Conservation (phyloP, 1,140 invertebrate species). For the Laupala kohalensis region DNA sequence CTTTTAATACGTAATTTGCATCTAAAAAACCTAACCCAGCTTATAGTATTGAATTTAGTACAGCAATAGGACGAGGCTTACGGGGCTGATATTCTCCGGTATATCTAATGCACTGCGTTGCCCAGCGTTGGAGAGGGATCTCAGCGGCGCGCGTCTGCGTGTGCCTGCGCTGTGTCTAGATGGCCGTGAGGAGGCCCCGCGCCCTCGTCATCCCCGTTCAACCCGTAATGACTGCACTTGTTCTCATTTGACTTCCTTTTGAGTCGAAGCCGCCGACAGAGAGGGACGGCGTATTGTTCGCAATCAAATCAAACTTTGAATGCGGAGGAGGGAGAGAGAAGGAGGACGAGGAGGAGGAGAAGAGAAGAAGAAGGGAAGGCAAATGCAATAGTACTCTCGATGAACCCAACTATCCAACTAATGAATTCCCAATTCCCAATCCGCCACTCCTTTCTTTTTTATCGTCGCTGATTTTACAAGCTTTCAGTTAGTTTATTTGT, state of each 20-base stretch:
- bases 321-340: background rate
- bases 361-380: background rate
- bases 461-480: too few relatives aligned
- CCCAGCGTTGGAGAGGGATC: too few relatives aligned
- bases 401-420: slow-evolving; percentile 3
- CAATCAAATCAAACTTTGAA: slow-evolving; percentile 9
- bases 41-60: too few relatives aligned
- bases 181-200: background rate
- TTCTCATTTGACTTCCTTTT: slow-evolving; percentile 15
- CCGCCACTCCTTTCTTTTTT: too few relatives aligned
- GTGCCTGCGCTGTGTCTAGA: background rate
- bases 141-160: too few relatives aligned
- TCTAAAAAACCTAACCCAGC: too few relatives aligned
- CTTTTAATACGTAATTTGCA: too few relatives aligned
- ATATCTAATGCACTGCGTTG: too few relatives aligned
- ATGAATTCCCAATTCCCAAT: too few relatives aligned
- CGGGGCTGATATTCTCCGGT: too few relatives aligned
- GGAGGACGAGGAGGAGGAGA: background rate
- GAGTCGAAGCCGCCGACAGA: background rate
- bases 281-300: background rate
- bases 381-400: background rate
- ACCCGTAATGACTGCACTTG: slow-evolving; percentile 13
- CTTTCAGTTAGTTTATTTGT: too few relatives aligned
- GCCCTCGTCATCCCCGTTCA: slow-evolving; percentile 1
- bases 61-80: too few relatives aligned